phyloP scores from a whole-genome alignment of 2,797 vertebrate genomes.

The Pogonophryne albipinna region DNA sequence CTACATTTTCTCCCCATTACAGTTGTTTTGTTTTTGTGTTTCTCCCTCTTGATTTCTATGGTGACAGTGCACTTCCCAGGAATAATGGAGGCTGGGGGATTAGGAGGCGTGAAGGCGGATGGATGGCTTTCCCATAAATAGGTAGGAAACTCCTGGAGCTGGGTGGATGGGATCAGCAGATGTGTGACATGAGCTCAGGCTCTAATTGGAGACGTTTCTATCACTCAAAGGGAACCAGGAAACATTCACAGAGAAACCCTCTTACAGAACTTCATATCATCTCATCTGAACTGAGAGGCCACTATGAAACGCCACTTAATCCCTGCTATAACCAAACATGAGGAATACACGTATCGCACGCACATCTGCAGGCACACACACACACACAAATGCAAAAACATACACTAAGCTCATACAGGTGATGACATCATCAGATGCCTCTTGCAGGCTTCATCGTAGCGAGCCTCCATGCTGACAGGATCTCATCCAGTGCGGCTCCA shows the following conservation, averaged over 20 bases:
- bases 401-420: conserved; percentile 29
- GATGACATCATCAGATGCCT: conserved; percentile 67
- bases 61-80: conserved; percentile 84
- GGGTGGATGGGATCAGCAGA: conserved; percentile 84
- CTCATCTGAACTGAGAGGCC: conserved; percentile 50
- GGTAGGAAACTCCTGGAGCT: conserved; percentile 85
- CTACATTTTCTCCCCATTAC: conserved; percentile 46
- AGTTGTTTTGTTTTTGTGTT: conserved; percentile 87
- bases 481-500: conserved; percentile 49
- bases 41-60: conserved; percentile 85
- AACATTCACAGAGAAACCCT: conserved; percentile 38
- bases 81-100: conserved; percentile 85
- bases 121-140: conserved; percentile 88
- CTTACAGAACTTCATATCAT: conserved; percentile 43
- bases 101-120: conserved; percentile 83
- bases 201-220: conserved; percentile 79
- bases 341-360: conserved; percentile 5
- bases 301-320: conserved; percentile 47
- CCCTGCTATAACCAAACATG: conserved; percentile 41
- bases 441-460: conserved; percentile 57
- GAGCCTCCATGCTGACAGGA: conserved; percentile 59
- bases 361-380: background rate
- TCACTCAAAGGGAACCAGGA: conserved; percentile 56
- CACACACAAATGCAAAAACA: background rate
- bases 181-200: conserved; percentile 78